phyloP scores from a whole-genome alignment of 2,797 vertebrate species.

The Kryptopterus vitreolus region DNA sequence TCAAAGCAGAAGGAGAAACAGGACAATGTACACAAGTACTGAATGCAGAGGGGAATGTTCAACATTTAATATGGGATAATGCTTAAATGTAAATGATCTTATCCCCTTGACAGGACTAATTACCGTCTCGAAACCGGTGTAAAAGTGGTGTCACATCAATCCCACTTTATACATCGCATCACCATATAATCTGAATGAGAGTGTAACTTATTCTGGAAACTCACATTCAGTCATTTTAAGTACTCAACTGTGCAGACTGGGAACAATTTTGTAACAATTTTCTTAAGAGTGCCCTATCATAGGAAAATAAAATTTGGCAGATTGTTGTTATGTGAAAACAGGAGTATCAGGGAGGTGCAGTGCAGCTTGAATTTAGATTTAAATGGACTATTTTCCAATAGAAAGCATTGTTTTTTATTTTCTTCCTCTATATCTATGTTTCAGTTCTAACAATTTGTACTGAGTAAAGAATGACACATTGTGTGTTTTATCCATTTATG shows the following conservation, averaged over 20 bases:
- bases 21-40: not conserved
- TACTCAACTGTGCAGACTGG: not conserved
- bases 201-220: not conserved
- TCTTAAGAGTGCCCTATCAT: not conserved
- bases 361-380: not conserved
- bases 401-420: not conserved
- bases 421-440: not conserved
- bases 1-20: not conserved
- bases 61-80: not conserved
- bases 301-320: not conserved
- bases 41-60: not conserved
- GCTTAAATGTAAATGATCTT: not conserved
- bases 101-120: not conserved
- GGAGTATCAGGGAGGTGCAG: not conserved
- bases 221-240: not conserved
- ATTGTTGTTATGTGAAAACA: not conserved
- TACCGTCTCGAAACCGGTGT: not conserved
- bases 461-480: not conserved
- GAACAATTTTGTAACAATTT: not conserved
- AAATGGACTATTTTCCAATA: not conserved
- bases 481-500: not conserved
- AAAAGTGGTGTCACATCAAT: not conserved
- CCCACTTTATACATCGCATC: not conserved
- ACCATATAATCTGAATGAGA: not conserved
- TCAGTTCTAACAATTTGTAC: not conserved